Evolutionary conservation across 2,888 invertebrate species (phyloP).

Genomic region (Panopea generosa): DNA sequence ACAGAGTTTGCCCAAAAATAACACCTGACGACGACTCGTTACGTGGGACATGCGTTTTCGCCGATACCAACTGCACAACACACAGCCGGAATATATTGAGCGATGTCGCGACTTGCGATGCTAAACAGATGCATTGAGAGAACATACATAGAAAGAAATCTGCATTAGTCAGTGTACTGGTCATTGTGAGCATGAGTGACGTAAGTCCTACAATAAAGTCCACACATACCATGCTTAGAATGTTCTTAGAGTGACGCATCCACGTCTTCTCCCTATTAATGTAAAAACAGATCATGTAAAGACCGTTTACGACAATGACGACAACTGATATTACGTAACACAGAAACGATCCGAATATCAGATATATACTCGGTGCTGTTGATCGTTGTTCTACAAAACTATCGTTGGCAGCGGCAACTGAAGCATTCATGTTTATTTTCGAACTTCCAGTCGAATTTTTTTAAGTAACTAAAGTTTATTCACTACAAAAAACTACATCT

Average conservation of each 20-base stretch:
- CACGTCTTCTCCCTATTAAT: slow-evolving; percentile 24
- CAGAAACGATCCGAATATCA: slow-evolving; percentile 6
- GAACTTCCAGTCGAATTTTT: too few species aligned
- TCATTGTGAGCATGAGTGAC: slow-evolving; percentile 7
- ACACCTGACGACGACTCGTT: slow-evolving; percentile 4
- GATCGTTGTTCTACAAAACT: too few species aligned
- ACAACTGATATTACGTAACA: slow-evolving; percentile 6
- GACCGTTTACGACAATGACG: slow-evolving; percentile 24
- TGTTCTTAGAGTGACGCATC: slow-evolving; percentile 27
- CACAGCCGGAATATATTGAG: slow-evolving; percentile 27
- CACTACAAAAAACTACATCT: too few species aligned
- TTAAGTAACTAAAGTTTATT: too few species aligned
- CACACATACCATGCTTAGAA: slow-evolving; percentile 22
- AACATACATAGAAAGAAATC: slow-evolving; percentile 15
- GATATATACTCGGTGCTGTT: not conserved
- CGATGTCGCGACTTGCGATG: slow-evolving; percentile 24
- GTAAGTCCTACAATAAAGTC: slow-evolving; percentile 33
- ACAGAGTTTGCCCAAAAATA: slow-evolving; percentile 17
- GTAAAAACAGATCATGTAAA: slow-evolving; percentile 30
- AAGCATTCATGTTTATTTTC: too few species aligned
- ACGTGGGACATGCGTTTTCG: not conserved
- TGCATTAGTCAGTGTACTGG: not conserved
- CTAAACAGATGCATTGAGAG: slow-evolving; percentile 13
- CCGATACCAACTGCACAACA: slow-evolving; percentile 5
- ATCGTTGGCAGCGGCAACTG: too few species aligned